A percentile compares a stretch with the other conserved stretches of the same genome.
These are phyloP conservation scores for Meganola albula DNA, from an alignment of 2,888 invertebrate species.

Conservation along the genomic window DNA sequence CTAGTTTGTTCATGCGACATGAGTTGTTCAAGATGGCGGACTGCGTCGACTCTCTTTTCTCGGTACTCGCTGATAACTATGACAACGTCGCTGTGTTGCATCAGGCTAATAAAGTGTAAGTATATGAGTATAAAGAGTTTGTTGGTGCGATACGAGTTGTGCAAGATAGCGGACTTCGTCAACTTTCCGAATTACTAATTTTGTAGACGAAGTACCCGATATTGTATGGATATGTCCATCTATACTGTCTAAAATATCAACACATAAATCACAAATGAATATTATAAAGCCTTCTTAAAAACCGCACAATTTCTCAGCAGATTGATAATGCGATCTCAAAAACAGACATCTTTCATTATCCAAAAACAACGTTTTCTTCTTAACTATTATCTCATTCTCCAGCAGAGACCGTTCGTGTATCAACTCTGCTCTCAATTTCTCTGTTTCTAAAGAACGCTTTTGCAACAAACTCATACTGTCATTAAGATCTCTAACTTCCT, in stretches of 20 bases:
- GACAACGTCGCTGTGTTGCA: not conserved
- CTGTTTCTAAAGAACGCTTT: constrained; percentile 54
- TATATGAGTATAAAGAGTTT: too few relatives aligned
- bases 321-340: constrained; percentile 63
- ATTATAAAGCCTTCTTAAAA: too few relatives aligned
- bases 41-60: too few relatives aligned
- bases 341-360: constrained; percentile 63
- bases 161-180: too few relatives aligned
- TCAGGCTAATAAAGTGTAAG: not conserved
- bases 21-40: too few relatives aligned
- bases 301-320: constrained; percentile 67
- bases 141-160: too few relatives aligned
- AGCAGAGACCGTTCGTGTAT: constrained; percentile 59
- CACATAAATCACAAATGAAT: too few relatives aligned
- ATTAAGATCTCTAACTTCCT: constrained; percentile 64
- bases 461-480: constrained; percentile 62
- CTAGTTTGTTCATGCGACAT: too few relatives aligned
- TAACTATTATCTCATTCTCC: constrained; percentile 67
- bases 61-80: not conserved
- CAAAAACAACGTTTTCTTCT: constrained; percentile 59
- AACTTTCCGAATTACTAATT: too few relatives aligned
- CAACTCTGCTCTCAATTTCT: constrained; percentile 56
- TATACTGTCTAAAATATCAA: too few relatives aligned
- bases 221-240: too few relatives aligned
- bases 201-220: too few relatives aligned